Evolutionary conservation across 2,113 vertebrate species (phyloP), one percentile per base, ranked within the genome.

Genomic region (Mustela nigripes): DNA sequence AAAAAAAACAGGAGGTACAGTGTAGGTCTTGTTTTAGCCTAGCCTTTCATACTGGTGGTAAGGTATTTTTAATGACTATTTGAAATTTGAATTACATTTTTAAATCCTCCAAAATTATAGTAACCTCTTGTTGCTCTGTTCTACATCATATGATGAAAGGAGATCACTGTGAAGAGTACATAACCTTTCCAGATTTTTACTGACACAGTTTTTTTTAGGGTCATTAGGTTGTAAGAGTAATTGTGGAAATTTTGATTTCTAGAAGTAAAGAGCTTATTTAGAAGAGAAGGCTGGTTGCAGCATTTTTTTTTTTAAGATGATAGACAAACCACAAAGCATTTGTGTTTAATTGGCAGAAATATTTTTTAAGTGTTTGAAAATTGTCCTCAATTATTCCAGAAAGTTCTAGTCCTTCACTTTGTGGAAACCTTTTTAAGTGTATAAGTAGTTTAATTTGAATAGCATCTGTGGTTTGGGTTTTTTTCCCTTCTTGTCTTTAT

Each of bases 71-170:
- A 94, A 73, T 80, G 80, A 87, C 53, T 87, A 5, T 88, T 82
- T 94, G 28, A 91, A 95, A 90, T 87, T 94, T 83, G 39, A 94
- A 73, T 60, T 83, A 62, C 69, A 80, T 94, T 94, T 94, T 94
- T 33, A 91, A 80, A 39, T 50, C 48, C n/a, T 93, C 36, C 65
- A 82, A 31, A 91, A 78, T 92, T 71, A 50, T 28, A 74, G 48
- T 81, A 65, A 42, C n/a, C 53, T 78, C 26, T 85, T 63, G 5
- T 89, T 94, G 22, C 39, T 65, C 22, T 60, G 63, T 33, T 63
- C 21, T 79, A 0, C 7, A 2, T 65, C 24, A 16, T 83, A 50
- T 28, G 94, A 36, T 84, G 76, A 62, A 58, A 63, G 24, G 22
- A 88, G n/a, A 67, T 60, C 42, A 45, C 63, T 58, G 9, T 67